Base-by-base conservation (phyloP, 1,140 invertebrate species). In the Bombus balteatus region DNA sequence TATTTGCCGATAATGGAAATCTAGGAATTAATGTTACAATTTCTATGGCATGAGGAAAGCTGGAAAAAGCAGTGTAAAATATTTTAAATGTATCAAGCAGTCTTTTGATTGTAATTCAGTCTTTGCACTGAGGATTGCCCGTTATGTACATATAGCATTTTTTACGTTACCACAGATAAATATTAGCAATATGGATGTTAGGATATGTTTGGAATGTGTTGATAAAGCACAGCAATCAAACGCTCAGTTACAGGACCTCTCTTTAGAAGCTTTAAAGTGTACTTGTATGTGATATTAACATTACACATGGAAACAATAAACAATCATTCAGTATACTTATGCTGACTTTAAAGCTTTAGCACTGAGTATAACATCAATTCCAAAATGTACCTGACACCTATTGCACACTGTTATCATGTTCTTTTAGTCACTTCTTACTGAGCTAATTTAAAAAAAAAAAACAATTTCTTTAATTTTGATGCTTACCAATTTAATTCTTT, bases 11-110 rank as follows among this genome's bases (percentile, higher is more conserved):
- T 94, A 99, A 99, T 96, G 99, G 99, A 12, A 99, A 99, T 96
- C 96, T 99, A 82, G 99, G 99, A 89, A 99, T 99, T 90, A 99
- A 99, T 96, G 99, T 99, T 87, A 99, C 99, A 92, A 99, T 99
- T 95, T 98, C 98, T 85, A 97, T 98, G 96, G 97, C 97, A 95
- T 97, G 95, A 95, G 92, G 89, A 87, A 94, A 94, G 76, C 76
- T 89, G 73, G 88, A 91, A 79, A 91, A 89, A 87, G 70, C 81
- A 72, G 81, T 90, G 68, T 91, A 78, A 90, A 89, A 88, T 71
- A 73, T 79, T 74, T 74, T 75, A 70, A 81, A 73, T 71, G 88
- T 91, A 86, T 79, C 81, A 86, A 68, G 74, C 83, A 83, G 81
- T 86, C 81, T 81, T 85, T 75, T 3, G 59, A 90, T 81, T 34